Evolutionary conservation across 2,888 invertebrate genomes (phyloP), one percentile per base, ranked within the genome.

Genomic region (Drosophila prolongata): DNA sequence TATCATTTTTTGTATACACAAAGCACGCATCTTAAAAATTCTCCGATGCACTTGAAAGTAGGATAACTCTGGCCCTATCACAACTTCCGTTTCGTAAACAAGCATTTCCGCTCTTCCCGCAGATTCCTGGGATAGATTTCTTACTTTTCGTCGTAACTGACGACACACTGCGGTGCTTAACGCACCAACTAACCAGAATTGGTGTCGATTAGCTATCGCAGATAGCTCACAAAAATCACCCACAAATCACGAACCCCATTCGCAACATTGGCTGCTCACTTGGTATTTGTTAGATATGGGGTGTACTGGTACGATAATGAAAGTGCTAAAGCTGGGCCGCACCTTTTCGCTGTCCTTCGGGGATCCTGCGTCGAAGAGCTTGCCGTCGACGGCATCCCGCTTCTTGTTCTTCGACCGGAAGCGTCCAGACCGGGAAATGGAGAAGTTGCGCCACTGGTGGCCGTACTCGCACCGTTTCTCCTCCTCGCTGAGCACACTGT

Each of bases 361-460:
- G 27, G 75, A 64, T 67, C 76, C 77, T 49, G 69, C 70, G 79
- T 94, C 94, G 85, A 94, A 94, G 37, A 94, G 89, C 65, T 94
- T 94, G 62, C 93, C 88, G 67, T 93, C 92, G 46, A 94, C 90
- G 0, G 93, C 93, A 74, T 94, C 93, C 27, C 94, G 91, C 75
- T 93, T 93, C 87, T 93, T 94, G 68, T 93, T 93, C 11, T 93
- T 93, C 76, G 94, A 94, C 83, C 93, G 93, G 92, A 94, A 93
- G 76, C 94, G 92, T 3, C 94, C 94, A 37, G 94, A 94, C 67
- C 94, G 91, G 0, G 94, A 94, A 76, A 94, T 94, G n/a, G 94
- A 94, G 81, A 90, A 91, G 79, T 91, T 91, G 55, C 92, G 89
- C 86, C 91, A 90, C 72, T 91, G 91, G 75, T 92, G 91, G 69